These are phyloP conservation scores for Drosophila hydei DNA, from an alignment of 1,140 invertebrate species.

Conservation along the genomic window DNA sequence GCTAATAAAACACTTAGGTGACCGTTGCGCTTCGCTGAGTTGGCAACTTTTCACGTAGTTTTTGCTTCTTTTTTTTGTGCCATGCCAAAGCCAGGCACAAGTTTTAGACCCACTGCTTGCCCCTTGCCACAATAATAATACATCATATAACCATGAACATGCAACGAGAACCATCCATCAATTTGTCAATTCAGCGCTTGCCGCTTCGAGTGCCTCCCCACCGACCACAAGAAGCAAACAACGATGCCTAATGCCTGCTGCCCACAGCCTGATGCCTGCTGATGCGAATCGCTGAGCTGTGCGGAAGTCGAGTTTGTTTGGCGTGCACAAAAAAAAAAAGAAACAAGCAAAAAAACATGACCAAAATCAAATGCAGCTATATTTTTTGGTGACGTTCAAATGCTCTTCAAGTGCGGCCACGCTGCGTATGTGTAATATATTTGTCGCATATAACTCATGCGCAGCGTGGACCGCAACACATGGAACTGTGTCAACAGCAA, in stretches of 20 bases:
- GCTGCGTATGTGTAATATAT: conserved; percentile 29
- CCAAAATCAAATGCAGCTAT: conserved; percentile 19
- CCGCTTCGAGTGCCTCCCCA: conserved; percentile 47
- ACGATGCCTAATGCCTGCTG: background rate
- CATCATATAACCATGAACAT: conserved; percentile 66
- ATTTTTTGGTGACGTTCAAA: conserved; percentile 30
- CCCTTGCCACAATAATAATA: conserved; percentile 66
- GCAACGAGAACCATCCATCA: conserved; percentile 66
- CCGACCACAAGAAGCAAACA: conserved; percentile 24
- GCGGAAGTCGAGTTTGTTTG: background rate
- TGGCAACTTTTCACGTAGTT: conserved; percentile 54
- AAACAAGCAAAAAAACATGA: conserved; percentile 19
- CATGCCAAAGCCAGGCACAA: conserved; percentile 20
- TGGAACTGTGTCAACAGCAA: conserved; percentile 6
- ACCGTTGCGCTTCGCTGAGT: conserved; percentile 50
- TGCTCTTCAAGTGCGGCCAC: conserved; percentile 30
- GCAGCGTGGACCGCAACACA: background rate
- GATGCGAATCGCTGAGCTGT: background rate
- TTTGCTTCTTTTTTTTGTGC: background rate
- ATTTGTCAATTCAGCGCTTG: conserved; percentile 79
- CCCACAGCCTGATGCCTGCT: background rate
- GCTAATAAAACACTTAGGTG: conserved; percentile 76
- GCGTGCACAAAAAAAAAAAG: background rate
- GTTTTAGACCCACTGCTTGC: background rate
- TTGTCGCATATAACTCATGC: conserved; percentile 19